Evolutionary conservation across 2,888 invertebrate genomes (phyloP), one percentile per base, ranked within the genome.

Genomic region (Apamea sordens): DNA sequence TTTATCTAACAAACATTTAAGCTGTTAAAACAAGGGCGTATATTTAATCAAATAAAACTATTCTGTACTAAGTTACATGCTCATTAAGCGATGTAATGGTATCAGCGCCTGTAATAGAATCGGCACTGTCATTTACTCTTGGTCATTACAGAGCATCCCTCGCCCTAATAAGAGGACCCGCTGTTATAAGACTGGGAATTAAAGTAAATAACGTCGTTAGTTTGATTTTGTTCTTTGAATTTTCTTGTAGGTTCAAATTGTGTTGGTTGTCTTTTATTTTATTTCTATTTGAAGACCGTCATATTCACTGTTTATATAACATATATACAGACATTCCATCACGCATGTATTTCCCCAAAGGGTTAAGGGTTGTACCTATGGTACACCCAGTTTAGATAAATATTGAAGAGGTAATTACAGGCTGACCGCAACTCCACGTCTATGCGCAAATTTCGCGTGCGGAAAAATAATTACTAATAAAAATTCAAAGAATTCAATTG

Each of bases 81-180:
- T 85, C 84, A 85, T 85, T 85, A 85, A 56, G 70, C 56, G 50
- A 73, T 71, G 79, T 76, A 85, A 85, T 82, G 24, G 53, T 44
- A 73, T 72, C 79, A 50, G 28, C 50, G 72, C 32, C 69, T 73
- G 41, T 83, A 79, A 72, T 79, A 78, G 79, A 83, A 79, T 82
- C 83, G 79, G 63, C 69, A 53, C 73, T 83, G 83, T 79, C 83
- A 79, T 83, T 83, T 82, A 59, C 73, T 64, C 63, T 44, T n/a
- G 83, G 79, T 83, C 83, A 82, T 82, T 82, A 79, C 72, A 50
- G 76, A 32, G 44, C 44, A 6, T 21, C 56, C 44, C 68, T 64
- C 63, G 68, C 41, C 44, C 18, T 83, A 79, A 79, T 82, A 79
- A 73, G 69, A 73, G n/a, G 36, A 44, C 50, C 28, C 1, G 36